These are phyloP conservation scores for Holothuria glaberrima DNA, from an alignment of 35 echinoderm and acorn worm species.

Conservation along the genomic window DNA sequence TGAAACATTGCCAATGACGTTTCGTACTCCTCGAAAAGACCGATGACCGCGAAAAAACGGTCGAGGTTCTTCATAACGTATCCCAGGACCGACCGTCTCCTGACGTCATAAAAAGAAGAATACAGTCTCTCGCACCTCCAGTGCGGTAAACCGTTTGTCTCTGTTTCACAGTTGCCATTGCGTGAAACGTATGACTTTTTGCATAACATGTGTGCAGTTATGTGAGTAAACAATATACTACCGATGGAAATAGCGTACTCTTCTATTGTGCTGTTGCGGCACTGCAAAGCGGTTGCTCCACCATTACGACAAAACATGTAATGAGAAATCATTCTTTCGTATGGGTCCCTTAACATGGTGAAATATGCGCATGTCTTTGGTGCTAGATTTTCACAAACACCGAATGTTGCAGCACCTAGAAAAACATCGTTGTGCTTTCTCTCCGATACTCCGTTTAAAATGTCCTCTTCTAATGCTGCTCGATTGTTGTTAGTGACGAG, in stretches of 20 bases:
- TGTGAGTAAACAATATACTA: background rate
- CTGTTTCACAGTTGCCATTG: background rate
- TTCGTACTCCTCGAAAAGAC: conserved; percentile 27
- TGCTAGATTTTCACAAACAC: background rate
- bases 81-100: background rate
- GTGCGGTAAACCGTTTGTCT: background rate
- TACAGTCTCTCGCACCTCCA: conserved; percentile 12
- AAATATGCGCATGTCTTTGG: conserved; percentile 28
- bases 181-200: background rate
- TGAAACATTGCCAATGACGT: conserved; percentile 31
- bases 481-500: background rate
- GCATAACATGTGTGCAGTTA: background rate
- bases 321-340: conserved; percentile 31
- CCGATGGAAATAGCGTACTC: background rate
- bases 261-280: background rate
- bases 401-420: background rate
- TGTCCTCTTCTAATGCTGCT: background rate
- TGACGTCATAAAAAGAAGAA: too few species aligned
- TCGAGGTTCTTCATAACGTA: conserved; percentile 29
- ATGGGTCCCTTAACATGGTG: conserved; percentile 25
- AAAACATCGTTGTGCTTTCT: background rate
- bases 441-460: conserved; percentile 4
- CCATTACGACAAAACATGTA: conserved; percentile 32
- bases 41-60: conserved; percentile 28
- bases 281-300: background rate